Evolutionary conservation across 2,888 invertebrate genomes (phyloP).

Genomic region (Drosophila seclusa): DNA sequence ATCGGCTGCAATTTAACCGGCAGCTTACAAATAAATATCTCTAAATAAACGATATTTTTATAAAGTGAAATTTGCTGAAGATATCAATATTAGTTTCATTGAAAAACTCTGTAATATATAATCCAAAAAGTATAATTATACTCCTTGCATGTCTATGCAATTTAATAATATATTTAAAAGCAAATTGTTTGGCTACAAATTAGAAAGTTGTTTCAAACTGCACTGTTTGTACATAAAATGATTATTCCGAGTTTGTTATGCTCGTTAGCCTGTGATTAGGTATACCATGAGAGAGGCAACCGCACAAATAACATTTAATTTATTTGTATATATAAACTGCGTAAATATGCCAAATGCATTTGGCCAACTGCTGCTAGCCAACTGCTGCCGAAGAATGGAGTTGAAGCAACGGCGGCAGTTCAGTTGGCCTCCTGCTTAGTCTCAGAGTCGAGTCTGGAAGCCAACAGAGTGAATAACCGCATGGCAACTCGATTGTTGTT

Average conservation of each 20-base stretch:
- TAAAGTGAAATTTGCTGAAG: background rate
- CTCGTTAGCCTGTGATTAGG: background rate
- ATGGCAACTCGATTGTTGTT: conserved; percentile 39
- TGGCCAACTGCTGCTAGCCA: conserved; percentile 10
- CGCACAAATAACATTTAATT: conserved; percentile 60
- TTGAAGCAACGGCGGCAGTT: background rate
- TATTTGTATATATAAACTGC: conserved; percentile 58
- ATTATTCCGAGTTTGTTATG: background rate
- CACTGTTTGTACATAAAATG: background rate
- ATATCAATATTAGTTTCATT: background rate
- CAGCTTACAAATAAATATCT: background rate
- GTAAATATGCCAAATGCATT: conserved; percentile 68
- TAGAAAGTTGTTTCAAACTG: background rate
- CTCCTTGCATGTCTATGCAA: background rate
- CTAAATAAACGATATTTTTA: background rate
- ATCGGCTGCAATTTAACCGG: conserved; percentile 6
- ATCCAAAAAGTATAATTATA: background rate
- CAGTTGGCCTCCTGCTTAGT: conserved; percentile 3
- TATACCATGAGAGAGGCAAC: conserved; percentile 5
- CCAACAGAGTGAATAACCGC: conserved; percentile 38
- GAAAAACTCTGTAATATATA: background rate
- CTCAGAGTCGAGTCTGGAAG: conserved; percentile 7
- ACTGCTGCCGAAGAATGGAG: conserved; percentile 5
- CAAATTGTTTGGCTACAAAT: background rate
- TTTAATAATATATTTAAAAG: background rate